Evolutionary conservation across 1,140 invertebrate species (phyloP).

Genomic region (Physella acuta): DNA sequence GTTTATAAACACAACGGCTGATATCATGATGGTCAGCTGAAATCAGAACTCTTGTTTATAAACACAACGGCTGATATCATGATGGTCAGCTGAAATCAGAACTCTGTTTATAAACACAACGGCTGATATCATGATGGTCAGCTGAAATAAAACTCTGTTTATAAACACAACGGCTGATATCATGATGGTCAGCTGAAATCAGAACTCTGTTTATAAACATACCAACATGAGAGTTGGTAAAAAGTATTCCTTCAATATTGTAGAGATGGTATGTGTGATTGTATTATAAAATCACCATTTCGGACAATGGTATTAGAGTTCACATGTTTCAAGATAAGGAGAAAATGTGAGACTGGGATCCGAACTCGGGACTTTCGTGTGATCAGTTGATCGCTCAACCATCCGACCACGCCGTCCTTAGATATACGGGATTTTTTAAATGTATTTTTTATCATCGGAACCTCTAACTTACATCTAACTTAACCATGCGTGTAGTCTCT

Average conservation of each 20-base stretch:
- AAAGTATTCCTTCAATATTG: background rate
- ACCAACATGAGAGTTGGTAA: background rate
- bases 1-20: background rate
- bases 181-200: constrained; percentile 6
- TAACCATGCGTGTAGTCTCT: too few species aligned
- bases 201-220: background rate
- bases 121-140: background rate
- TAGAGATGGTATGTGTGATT: background rate
- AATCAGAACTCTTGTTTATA: background rate
- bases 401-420: too few species aligned
- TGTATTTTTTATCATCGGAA: too few species aligned
- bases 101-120: background rate
- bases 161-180: constrained; percentile 1
- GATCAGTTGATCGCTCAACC: too few species aligned
- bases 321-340: too few species aligned
- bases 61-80: background rate
- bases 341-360: too few species aligned
- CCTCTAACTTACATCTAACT: too few species aligned
- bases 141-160: background rate
- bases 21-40: background rate
- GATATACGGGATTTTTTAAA: too few species aligned
- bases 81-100: background rate
- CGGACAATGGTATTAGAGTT: too few species aligned
- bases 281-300: too few species aligned
- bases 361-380: too few species aligned